Base-by-base conservation (phyloP, 2,888 invertebrate species). In the Adela reaumurella region DNA sequence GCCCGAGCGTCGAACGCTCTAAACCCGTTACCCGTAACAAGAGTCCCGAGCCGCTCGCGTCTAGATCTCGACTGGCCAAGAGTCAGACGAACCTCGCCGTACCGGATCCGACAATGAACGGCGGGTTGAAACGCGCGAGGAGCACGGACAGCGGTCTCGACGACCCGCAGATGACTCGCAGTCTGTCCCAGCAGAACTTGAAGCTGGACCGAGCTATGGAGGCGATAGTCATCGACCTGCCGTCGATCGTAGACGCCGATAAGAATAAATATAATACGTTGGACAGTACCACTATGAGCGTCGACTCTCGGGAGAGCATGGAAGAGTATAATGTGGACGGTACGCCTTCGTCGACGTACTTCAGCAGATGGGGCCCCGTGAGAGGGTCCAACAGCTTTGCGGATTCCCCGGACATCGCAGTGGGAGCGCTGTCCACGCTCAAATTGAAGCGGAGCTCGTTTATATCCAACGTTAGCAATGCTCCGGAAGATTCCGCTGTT, bases 331-430 rank as follows among this genome's bases (percentile, higher is more conserved):
- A 62, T 17, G 45, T 3, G 6, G 61, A 59, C 16, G 62, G 57
- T 0, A 46, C 50, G 2, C 45, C 50, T 2, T 42, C 54, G 1
- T 49, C 53, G 1, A 55, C 52, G 17, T 58, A 66, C 50, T 70
- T 76, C 46, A 79, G 74, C 19, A 55, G 74, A 0, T 81, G 83
- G 83, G 74, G 83, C 1, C 62, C 73, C 1, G 67, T 79, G 0
- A 62, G 83, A 1, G 80, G 78, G 17, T 83, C 83, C 0, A 80
- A 82, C 43, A 82, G 74, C 18, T 80, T 76, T 43, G 68, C 74
- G 0, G 62, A 67, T 41, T 49, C 64, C 0, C 55, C 60, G 0
- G 64, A 61, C 2, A 55, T 73, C 0, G 76, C 78, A 0, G 69
- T 76, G 19, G 71, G 71, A 52, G 77, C 76, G 29, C 45, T 78